Conservation (phyloP, 2,113 vertebrate genomes). For the Silurus asotus region DNA sequence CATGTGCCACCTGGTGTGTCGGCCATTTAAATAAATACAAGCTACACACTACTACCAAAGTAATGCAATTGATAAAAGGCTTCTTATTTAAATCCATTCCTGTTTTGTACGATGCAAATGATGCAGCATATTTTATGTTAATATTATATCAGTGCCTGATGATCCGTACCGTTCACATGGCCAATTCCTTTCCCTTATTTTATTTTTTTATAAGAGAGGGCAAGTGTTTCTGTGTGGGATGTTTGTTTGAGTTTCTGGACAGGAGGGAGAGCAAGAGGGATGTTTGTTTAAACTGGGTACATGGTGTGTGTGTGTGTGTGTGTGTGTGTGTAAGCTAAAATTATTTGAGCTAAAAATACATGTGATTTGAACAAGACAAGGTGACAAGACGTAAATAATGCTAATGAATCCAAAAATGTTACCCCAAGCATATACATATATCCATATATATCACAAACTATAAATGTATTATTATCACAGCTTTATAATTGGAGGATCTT, state of each 20-base stretch:
- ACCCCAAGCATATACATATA: too few species aligned
- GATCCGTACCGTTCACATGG: background rate
- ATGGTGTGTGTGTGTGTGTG: slow-evolving; percentile 12
- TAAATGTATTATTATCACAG: background rate
- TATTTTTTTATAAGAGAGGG: background rate
- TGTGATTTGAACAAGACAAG: background rate
- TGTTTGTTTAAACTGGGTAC: slow-evolving; percentile 6
- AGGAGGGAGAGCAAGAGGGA: background rate
- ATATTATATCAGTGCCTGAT: background rate
- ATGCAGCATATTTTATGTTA: background rate
- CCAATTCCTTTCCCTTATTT: background rate
- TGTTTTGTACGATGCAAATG: background rate
- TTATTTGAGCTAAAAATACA: background rate
- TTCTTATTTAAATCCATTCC: background rate
- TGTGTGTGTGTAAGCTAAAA: slow-evolving; percentile 20
- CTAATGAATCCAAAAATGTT: too few species aligned
- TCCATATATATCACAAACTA: too few species aligned
- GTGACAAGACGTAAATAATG: too few species aligned
- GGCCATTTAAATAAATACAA: background rate
- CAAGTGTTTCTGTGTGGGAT: background rate
- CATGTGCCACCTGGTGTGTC: background rate
- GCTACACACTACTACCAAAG: background rate
- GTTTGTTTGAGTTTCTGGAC: slow-evolving; percentile 27
- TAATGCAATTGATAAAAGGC: background rate
- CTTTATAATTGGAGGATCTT: background rate